Evolutionary conservation across 2,797 vertebrate genomes (phyloP), one percentile per base, ranked within the genome.

Genomic region (Tapera naevia): DNA sequence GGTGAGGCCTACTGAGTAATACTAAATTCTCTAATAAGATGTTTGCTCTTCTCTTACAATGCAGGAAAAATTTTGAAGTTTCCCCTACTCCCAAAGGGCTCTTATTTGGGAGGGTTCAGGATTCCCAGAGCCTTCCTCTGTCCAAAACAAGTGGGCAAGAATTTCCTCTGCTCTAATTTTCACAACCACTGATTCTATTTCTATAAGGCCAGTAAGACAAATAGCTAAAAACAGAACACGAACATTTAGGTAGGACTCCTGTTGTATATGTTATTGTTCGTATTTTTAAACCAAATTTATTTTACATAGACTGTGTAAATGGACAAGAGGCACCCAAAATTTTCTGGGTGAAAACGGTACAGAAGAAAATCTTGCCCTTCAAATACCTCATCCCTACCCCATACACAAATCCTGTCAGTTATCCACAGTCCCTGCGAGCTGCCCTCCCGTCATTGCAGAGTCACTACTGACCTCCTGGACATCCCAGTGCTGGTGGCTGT

Each of bases 401-500:
- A 32, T 35, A 30, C 23, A 64, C 0, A 1, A 61, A 57, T 86
- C 22, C 19, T 56, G 56, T 48, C 69, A 67, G 64, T 54, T 64
- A 70, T 15, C 13, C 46, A 54, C 57, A 87, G 56, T 15, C 80
- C 50, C 73, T 8, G 1, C 57, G 46, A 71, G 58, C 39, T 74
- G 62, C 56, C 50, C 32, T 78, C 51, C 30, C n/a, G 72, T 67
- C 32, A 17, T 5, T 5, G 27, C 30, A 81, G 43, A n/a, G 14
- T 13, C 43, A 21, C 6, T 30, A 75, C 97, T 95, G 94, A 98
- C 99, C 98, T 99, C 97, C 72, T 98, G 97, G 73, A 98, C 97
- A 79, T 98, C 98, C 99, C 99, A 99, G 92, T 96, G 98, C 80
- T 98, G 98, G 35, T 91, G 95, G 85, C 79, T 72, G 69, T 94